Evolutionary conservation across 2,113 vertebrate genomes (phyloP).

Genomic region (Microcebus tavaratra): DNA sequence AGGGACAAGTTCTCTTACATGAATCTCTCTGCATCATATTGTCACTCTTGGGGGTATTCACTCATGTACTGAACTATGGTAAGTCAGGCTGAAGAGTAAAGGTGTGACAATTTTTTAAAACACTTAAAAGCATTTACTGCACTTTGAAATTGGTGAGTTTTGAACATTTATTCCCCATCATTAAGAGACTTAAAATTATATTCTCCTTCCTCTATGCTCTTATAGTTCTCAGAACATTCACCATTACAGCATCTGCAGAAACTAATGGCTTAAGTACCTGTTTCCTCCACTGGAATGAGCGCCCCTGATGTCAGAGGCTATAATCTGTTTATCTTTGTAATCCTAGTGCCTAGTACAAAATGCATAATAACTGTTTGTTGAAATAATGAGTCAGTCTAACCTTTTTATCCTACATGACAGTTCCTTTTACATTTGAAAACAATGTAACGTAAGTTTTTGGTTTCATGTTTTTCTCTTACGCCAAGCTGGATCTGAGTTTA

Average conservation of each 20-base stretch:
- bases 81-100: background rate
- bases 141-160: background rate
- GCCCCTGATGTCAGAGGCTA: background rate
- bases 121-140: background rate
- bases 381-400: slow-evolving; percentile 38
- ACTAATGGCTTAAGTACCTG: background rate
- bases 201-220: background rate
- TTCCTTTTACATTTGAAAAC: background rate
- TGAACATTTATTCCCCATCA: background rate
- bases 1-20: background rate
- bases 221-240: background rate
- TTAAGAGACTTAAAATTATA: background rate
- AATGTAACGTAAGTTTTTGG: background rate
- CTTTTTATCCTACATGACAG: background rate
- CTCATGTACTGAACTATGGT: fast-evolving
- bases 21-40: background rate
- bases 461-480: background rate
- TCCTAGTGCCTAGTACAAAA: background rate
- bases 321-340: slow-evolving; percentile 49
- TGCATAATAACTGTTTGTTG: background rate
- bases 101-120: background rate
- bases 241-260: background rate
- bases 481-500: background rate
- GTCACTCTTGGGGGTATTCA: background rate
- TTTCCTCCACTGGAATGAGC: background rate